Base-by-base conservation (phyloP, 2,797 vertebrate genomes). In the Hipposideros larvatus region DNA sequence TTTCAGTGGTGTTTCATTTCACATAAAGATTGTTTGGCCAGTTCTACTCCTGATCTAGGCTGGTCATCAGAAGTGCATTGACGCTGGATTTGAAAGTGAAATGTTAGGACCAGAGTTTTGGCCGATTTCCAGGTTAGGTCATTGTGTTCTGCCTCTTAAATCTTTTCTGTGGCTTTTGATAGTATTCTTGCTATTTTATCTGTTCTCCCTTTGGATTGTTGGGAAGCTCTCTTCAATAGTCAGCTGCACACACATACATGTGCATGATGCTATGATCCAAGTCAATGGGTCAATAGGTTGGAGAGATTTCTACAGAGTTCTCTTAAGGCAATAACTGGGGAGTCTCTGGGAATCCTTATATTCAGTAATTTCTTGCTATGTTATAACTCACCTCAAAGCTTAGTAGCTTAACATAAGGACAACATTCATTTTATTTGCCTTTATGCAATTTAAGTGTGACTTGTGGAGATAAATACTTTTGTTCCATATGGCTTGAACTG, bases 91-190 rank as follows among this genome's bases (percentile, higher is more conserved):
- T 71, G 18, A 59, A 66, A 94, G 71, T 92, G 18, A 85, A 61
- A 16, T 82, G 31, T 87, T 37, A 87, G 88, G 19, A 7, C 22
- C 70, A 84, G 53, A 89, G 41, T 89, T 87, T 73, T 78, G 57
- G 31, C 18, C 24, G 71, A 91, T 66, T 89, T 95, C 34, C 51
- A 86, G n/a, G 53, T 92, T 86, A 93, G 48, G 28, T 94, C 77
- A 88, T 26, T 92, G 78, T 26, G 14, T 87, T 94, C n/a, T 87
- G 63, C 51, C 66, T 96, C 46, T 88, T 91, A 91, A 85, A 82
- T 96, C 14, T 41, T 88, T n/a, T 90, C 85, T 79, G 41, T 74
- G 85, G 68, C 66, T 94, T 95, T 96, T 79, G 34, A 84, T 55
- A 37, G 28, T 31, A 51, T 85, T 93, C 11, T 80, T 95, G 16